Conservation (phyloP, 2,888 invertebrate genomes). For the Napeogenes inachia region DNA sequence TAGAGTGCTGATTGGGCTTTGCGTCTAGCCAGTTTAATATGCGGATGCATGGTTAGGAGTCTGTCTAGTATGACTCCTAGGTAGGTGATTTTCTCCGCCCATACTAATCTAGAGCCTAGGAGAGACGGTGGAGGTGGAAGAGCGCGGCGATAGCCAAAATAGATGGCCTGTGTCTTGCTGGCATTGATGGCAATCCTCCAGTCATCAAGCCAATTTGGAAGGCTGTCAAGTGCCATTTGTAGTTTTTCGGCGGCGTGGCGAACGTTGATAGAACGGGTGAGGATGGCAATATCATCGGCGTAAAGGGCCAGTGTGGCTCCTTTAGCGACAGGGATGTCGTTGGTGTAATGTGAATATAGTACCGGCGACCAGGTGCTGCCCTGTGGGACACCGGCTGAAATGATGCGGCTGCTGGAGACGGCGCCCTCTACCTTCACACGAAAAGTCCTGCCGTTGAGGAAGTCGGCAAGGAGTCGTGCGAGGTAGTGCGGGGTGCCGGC, state of each 20-base stretch:
- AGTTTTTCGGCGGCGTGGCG: constrained; percentile 13
- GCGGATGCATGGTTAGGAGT: neutral
- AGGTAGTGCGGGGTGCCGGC: no score
- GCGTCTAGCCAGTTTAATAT: constrained; percentile 10
- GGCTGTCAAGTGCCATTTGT: constrained; percentile 15
- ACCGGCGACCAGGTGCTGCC: constrained; percentile 28
- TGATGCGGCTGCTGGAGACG: constrained; percentile 3
- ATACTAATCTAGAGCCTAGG: no score
- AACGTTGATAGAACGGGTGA: constrained; percentile 13
- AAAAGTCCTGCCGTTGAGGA: neutral
- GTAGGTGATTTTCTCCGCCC: no score
- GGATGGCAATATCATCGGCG: constrained; percentile 24
- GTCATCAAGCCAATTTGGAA: constrained; percentile 19
- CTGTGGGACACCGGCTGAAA: constrained; percentile 29
- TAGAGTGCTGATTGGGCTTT: constrained; percentile 9
- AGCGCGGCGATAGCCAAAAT: no score
- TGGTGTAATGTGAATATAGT: constrained; percentile 23
- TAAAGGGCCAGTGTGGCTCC: constrained; percentile 20
- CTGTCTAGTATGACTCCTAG: neutral
- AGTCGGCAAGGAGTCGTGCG: no score
- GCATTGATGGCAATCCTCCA: constrained; percentile 21
- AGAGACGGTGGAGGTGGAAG: no score
- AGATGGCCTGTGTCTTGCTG: constrained; percentile 13
- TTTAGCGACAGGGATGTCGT: constrained; percentile 22
- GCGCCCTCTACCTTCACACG: constrained; percentile 20